These are phyloP conservation scores for Subanguina moxae DNA, from an alignment of 1,140 invertebrate genomes.

Conservation along the genomic window DNA sequence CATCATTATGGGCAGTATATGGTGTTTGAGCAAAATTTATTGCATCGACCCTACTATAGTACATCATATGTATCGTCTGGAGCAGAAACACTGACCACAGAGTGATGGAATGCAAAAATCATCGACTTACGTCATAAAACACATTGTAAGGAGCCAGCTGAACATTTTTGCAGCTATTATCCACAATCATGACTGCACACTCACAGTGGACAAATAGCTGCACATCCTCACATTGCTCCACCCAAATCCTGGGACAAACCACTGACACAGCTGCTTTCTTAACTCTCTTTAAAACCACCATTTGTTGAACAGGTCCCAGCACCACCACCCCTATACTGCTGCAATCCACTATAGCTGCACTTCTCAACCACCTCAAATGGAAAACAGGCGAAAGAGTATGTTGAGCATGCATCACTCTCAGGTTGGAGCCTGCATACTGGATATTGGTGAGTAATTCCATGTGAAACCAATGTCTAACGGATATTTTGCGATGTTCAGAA, in stretches of 20 bases:
- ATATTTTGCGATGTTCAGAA: not conserved
- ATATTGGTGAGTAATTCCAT: slow-evolving; percentile 3
- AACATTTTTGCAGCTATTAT: not conserved
- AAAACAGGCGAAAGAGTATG: not conserved
- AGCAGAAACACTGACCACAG: too few relatives aligned
- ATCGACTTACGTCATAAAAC: not conserved
- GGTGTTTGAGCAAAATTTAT: too few relatives aligned
- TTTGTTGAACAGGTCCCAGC: not conserved
- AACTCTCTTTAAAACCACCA: not conserved
- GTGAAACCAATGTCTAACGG: not conserved
- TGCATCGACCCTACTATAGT: too few relatives aligned
- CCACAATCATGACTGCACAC: too few relatives aligned
- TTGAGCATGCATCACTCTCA: not conserved
- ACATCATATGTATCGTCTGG: too few relatives aligned
- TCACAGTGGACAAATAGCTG: not conserved
- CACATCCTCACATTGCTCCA: not conserved
- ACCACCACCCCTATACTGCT: not conserved
- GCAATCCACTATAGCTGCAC: not conserved
- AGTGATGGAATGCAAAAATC: not conserved
- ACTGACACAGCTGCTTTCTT: not conserved
- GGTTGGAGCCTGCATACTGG: not conserved
- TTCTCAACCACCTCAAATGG: slow-evolving; percentile 4
- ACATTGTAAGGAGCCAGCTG: slow-evolving; percentile 1
- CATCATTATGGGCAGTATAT: too few relatives aligned
- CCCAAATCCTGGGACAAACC: not conserved